Conservation (phyloP, 2,888 invertebrate genomes). For the Trypoxylon attenuatum region DNA sequence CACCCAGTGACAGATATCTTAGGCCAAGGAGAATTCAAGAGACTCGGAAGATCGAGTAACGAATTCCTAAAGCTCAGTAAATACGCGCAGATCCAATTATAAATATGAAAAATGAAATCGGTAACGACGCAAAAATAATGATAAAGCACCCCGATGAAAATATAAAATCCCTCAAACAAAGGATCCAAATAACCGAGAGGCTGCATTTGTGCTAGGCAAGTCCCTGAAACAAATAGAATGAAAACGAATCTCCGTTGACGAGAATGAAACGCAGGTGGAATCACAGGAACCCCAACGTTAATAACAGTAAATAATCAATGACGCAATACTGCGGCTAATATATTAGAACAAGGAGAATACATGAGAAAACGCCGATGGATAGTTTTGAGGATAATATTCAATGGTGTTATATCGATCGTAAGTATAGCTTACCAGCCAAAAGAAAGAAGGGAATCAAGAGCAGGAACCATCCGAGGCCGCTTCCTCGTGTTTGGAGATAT, state of each 20-base stretch:
- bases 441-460: conserved; percentile 76
- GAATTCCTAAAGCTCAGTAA: conserved; percentile 61
- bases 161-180: conserved; percentile 66
- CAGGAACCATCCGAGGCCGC: conserved; percentile 71
- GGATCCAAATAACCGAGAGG: conserved; percentile 68
- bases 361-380: too few relatives aligned
- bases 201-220: conserved; percentile 70
- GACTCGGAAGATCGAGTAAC: conserved; percentile 55
- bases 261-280: too few relatives aligned
- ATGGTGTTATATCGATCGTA: too few relatives aligned
- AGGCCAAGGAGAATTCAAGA: conserved; percentile 66
- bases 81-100: conserved; percentile 63
- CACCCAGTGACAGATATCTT: conserved; percentile 62
- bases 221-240: conserved; percentile 73
- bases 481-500: conserved; percentile 51
- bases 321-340: too few relatives aligned
- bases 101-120: conserved; percentile 59
- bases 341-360: too few relatives aligned
- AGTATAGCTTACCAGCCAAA: conserved; percentile 77
- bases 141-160: conserved; percentile 66
- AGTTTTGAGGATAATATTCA: too few relatives aligned
- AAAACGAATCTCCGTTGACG: too few relatives aligned
- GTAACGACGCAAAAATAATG: conserved; percentile 62
- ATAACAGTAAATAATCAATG: too few relatives aligned
- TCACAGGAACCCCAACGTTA: too few relatives aligned